phyloP scores from a whole-genome alignment of 2,797 vertebrate species.

The Naso thynnoides region DNA sequence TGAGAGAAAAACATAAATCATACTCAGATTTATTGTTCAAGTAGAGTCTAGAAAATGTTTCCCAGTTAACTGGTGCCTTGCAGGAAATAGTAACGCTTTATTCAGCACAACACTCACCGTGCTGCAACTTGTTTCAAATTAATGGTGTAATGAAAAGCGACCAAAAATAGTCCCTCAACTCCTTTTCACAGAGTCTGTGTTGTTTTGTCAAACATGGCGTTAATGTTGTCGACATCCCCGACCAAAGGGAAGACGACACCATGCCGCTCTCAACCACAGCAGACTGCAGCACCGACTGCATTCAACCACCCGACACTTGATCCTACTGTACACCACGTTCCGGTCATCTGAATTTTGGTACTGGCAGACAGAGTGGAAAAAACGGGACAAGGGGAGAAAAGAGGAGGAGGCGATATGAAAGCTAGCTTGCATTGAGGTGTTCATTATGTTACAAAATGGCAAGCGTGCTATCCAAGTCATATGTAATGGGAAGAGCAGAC shows the following conservation, averaged over 20 bases:
- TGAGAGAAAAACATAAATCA: not conserved
- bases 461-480: slow-evolving; percentile 41
- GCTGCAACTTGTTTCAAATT: slow-evolving; percentile 25
- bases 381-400: slow-evolving; percentile 56
- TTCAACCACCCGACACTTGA: slow-evolving; percentile 68
- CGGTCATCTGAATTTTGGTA: slow-evolving; percentile 72
- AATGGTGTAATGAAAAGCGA: slow-evolving; percentile 52
- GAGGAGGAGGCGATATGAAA: slow-evolving; percentile 59
- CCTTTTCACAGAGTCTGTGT: slow-evolving; percentile 50
- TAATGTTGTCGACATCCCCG: slow-evolving; percentile 60
- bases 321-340: slow-evolving; percentile 75
- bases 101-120: slow-evolving; percentile 21
- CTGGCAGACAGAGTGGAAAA: slow-evolving; percentile 84
- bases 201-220: slow-evolving; percentile 67
- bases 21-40: not conserved
- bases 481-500: slow-evolving; percentile 37
- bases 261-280: slow-evolving; percentile 43
- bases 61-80: not conserved
- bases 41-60: slow-evolving; percentile 5
- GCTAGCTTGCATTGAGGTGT: slow-evolving; percentile 42
- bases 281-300: slow-evolving; percentile 51
- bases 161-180: slow-evolving; percentile 49
- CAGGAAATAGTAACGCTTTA: slow-evolving; percentile 19
- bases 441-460: slow-evolving; percentile 68
- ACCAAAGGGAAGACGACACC: slow-evolving; percentile 60